A percentile compares a stretch with the other conserved stretches of the same genome.
phyloP scores from a whole-genome alignment of 2,113 vertebrate species.

The Ceyx margarethae region DNA sequence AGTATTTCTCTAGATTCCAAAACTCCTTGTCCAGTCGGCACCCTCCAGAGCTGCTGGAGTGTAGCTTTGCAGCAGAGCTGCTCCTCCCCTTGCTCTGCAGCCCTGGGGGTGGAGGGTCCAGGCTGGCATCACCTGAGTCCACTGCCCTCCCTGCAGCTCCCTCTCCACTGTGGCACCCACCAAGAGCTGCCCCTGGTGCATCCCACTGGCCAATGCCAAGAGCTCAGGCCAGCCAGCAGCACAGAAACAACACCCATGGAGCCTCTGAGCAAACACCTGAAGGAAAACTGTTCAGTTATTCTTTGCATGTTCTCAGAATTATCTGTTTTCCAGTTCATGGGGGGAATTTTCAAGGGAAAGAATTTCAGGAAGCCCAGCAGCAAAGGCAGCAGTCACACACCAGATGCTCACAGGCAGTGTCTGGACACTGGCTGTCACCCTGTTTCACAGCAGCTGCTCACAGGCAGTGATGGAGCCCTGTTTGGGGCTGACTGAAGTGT shows the following conservation, averaged over 20 bases:
- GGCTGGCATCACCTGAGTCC: not conserved
- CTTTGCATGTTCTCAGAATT: not conserved
- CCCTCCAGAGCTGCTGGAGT: not conserved
- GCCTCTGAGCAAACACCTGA: not conserved
- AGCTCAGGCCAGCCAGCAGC: not conserved
- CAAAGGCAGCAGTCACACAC: not conserved
- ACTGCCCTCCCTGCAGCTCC: not conserved
- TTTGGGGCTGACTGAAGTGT: no score
- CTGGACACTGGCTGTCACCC: not conserved
- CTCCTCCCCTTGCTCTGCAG: not conserved
- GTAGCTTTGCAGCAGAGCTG: not conserved
- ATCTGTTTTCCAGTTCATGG: not conserved
- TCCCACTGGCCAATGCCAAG: not conserved
- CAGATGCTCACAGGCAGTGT: not conserved
- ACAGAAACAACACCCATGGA: not conserved
- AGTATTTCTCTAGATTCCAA: not conserved
- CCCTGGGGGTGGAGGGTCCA: not conserved
- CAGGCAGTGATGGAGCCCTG: no score
- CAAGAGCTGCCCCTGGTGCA: not conserved
- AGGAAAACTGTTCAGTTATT: not conserved
- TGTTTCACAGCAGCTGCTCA: not conserved
- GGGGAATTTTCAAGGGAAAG: not conserved
- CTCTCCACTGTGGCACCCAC: no score
- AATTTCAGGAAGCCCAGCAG: conserved; percentile 22
- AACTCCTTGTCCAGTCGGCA: not conserved